Base-by-base conservation (phyloP, 2,888 invertebrate species). In the Drosophila stalkeri region DNA sequence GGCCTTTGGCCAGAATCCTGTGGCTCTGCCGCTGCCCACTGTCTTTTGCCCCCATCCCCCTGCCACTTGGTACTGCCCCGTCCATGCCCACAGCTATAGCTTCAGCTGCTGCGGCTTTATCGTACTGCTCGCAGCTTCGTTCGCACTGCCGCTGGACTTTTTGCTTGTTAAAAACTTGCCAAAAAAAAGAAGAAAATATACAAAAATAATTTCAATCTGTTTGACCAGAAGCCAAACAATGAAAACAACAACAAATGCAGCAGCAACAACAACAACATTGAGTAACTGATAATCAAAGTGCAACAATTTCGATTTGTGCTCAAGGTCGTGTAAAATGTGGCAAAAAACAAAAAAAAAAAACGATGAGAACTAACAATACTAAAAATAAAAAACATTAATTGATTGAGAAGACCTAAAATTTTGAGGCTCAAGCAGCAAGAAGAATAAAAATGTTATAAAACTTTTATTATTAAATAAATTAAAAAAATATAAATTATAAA, bases 121-220 rank as follows among this genome's bases (percentile, higher is more conserved):
- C 52, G 52, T 20, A 7, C 51, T 8, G 51, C 51, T 35, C 51
- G 51, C 51, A 52, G 51, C 51, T 7, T 8, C 3, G n/a, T n/a
- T 8, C 49, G 55, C 55, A 18, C 57, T 56, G 68, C 55, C 64
- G 49, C 60, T 77, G 65, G 64, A 51, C 67, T 35, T 66, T 71
- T 63, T 27, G 80, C 81, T 84, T 73, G 82, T 80, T 84, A 78
- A 82, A 80, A 82, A 81, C 75, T 78, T 78, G 77, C 81, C 83
- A 74, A 85, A 84, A 82, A 80, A 41, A 27, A 41, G 75, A 77
- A 77, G 16, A 35, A 2, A 0, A 54, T 23, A 9, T 2, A 33
- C 3, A 18, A 14, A 46, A 46, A 47, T 47, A 27, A 23, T 54
- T 86, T 55, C 87, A 84, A 85, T 84, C 82, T 84, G 87, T 69